A percentile compares a stretch with the other conserved stretches of the same genome.
Conservation (phyloP, 2,888 invertebrate genomes). For the Drosophila diplacantha region DNA sequence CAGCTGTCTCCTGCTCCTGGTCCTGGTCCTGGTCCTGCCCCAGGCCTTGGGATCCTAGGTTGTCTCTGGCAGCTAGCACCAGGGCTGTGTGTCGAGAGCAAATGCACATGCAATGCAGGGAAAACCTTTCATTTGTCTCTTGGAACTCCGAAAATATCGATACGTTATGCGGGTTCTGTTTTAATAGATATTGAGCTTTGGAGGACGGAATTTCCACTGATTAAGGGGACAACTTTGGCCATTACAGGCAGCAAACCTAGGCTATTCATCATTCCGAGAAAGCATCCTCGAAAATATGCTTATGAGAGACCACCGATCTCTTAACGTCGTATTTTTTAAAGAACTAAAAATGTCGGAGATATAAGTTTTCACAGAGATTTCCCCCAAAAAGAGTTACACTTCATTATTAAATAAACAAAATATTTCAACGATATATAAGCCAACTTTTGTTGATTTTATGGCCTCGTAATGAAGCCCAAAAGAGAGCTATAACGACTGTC, state of each 20-base stretch:
- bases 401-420: no score
- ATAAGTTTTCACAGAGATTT: no score
- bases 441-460: not conserved
- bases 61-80: not conserved
- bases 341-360: no score
- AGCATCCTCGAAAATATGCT: not conserved
- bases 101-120: not conserved
- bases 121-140: not conserved
- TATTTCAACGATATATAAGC: no score
- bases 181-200: not conserved
- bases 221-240: no score
- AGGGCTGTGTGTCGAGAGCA: not conserved
- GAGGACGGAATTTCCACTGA: not conserved
- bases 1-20: constrained; percentile 30
- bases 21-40: not conserved
- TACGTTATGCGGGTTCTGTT: not conserved
- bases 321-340: no score
- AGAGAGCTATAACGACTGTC: not conserved
- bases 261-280: not conserved
- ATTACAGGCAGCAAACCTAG: not conserved
- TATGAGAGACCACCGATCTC: no score
- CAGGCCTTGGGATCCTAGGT: not conserved
- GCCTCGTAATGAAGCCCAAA: not conserved
- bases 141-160: not conserved
- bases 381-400: no score